phyloP scores from a whole-genome alignment of 2,797 vertebrate genomes.

The Argyrosomus regius region DNA sequence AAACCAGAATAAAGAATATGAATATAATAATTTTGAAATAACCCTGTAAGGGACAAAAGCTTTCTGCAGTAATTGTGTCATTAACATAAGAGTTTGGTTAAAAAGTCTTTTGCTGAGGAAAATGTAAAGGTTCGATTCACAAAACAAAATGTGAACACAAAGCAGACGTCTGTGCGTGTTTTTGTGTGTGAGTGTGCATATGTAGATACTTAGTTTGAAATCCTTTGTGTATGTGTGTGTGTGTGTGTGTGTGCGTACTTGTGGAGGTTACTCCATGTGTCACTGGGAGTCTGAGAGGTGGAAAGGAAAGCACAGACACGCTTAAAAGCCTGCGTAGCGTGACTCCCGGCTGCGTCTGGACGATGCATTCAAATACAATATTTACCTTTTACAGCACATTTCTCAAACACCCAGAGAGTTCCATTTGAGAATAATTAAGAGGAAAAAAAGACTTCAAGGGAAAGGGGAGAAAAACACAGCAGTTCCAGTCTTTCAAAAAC shows the following conservation, averaged over 20 bases:
- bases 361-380: slow-evolving; percentile 81
- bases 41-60: background rate
- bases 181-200: slow-evolving; percentile 22
- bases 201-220: slow-evolving; percentile 53
- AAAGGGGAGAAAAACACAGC: slow-evolving; percentile 37
- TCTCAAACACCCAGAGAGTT: slow-evolving; percentile 74
- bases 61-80: slow-evolving; percentile 1
- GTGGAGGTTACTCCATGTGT: slow-evolving; percentile 64
- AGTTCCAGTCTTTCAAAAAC: slow-evolving; percentile 52
- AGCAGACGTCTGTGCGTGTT: slow-evolving; percentile 44
- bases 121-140: slow-evolving; percentile 9
- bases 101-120: slow-evolving; percentile 5
- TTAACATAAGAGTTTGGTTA: slow-evolving; percentile 21
- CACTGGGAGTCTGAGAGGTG: slow-evolving; percentile 70
- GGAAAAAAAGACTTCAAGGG: slow-evolving; percentile 65
- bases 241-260: slow-evolving; percentile 34
- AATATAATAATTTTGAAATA: background rate
- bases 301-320: slow-evolving; percentile 77
- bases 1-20: background rate
- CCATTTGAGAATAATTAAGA: slow-evolving; percentile 79
- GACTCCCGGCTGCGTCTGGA: slow-evolving; percentile 75
- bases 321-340: slow-evolving; percentile 74
- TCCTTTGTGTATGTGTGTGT: slow-evolving; percentile 25
- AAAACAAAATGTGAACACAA: slow-evolving; percentile 45
- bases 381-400: slow-evolving; percentile 82